Conservation (phyloP, 2,888 invertebrate species). For the Hirtodrosophila confusa region DNA sequence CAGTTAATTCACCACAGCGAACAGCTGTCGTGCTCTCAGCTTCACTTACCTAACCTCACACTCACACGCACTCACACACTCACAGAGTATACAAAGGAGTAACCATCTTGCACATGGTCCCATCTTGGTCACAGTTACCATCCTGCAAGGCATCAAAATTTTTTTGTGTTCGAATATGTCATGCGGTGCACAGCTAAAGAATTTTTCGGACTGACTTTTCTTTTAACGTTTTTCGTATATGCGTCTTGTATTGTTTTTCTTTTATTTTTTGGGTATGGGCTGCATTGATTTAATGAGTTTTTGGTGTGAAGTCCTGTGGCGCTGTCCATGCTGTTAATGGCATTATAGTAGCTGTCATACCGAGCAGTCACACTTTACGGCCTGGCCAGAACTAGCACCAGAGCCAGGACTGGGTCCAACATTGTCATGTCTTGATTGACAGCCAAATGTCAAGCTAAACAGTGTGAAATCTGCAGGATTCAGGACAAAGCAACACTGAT, state of each 20-base stretch:
- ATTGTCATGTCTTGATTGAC: constrained; percentile 68
- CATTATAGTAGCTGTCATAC: constrained; percentile 72
- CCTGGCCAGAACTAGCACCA: constrained; percentile 7
- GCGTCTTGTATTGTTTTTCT: constrained; percentile 27
- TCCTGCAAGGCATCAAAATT: constrained; percentile 30
- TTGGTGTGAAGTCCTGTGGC: constrained; percentile 71
- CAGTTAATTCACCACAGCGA: constrained; percentile 52
- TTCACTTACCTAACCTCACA: constrained; percentile 43
- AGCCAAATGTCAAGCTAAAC: constrained; percentile 77
- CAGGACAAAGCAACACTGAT: constrained; percentile 70
- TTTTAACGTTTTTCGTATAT: constrained; percentile 60
- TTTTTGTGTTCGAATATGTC: constrained; percentile 36
- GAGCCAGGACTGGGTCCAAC: constrained; percentile 27
- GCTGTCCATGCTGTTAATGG: constrained; percentile 68
- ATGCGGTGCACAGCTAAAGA: constrained; percentile 63
- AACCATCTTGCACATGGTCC: constrained; percentile 52
- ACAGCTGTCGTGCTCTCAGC: constrained; percentile 67
- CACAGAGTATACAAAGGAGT: constrained; percentile 3
- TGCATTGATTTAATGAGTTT: constrained; percentile 73
- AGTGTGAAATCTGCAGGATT: constrained; percentile 67
- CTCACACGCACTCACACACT: constrained; percentile 20
- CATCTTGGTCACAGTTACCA: constrained; percentile 43
- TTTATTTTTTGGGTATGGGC: constrained; percentile 7
- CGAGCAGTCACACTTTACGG: constrained; percentile 63
- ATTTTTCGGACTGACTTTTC: constrained; percentile 58